Base-by-base conservation (phyloP, 2,797 vertebrate species). In the Pachyuromys duprasi region DNA sequence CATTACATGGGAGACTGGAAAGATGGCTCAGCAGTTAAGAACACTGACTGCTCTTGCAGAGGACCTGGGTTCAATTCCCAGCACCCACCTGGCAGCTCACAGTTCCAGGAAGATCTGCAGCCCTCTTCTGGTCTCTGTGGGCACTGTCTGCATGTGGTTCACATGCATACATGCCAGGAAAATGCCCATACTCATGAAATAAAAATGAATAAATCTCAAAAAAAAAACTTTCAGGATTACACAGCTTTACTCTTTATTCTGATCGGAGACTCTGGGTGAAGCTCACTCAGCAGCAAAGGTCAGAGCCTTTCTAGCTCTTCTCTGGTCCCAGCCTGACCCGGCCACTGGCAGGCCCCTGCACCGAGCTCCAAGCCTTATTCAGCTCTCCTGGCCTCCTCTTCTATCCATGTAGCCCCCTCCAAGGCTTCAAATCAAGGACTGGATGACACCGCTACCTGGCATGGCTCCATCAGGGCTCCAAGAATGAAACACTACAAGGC, bases 221-320 rank as follows among this genome's bases (percentile, higher is more conserved):
- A 60, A 45, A 45, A 45, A 49, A 49, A 49, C 9, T 11, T 49
- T 49, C 49, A n/a, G 22, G 2, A 14, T 5, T 42, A 4, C 33
- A 39, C 33, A 62, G 17, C 62, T 91, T 63, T 13, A 55, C 33
- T 55, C 20, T 63, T 83, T 45, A 78, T 65, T 28, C 20, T 49
- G 12, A 76, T 76, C 22, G 9, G 62, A 70, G 79, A 9, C 18
- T 28, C 55, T 17, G 4, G 36, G 18, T 45, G 11, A 69, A 11
- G 62, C 26, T 36, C 4, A 6, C 60, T 87, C 14, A 31, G 42
- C 12, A 20, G 78, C 39, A 7, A 12, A 33, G 80, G 55, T 0
- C 4, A 88, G 5, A 3, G 4, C 22, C 53, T 39, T 8, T 3
- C 62, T 36, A 5, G 0, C 72, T 87, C 70, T 18, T 0, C 45